Evolutionary conservation across 2,113 vertebrate genomes (phyloP).

Genomic region (Coracopsis vasa): DNA sequence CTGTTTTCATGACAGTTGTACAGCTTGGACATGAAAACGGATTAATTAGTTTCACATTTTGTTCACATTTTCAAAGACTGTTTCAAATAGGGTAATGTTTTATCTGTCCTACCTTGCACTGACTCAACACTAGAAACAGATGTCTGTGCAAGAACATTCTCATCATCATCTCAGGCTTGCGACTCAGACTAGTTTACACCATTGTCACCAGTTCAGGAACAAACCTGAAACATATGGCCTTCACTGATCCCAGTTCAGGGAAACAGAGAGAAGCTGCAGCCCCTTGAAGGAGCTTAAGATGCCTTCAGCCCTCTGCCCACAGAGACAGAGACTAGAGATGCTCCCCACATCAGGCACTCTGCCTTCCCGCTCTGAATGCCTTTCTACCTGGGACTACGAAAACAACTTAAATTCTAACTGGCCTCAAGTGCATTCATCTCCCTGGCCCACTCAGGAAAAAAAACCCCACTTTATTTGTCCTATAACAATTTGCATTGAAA

Average conservation of each 20-base stretch:
- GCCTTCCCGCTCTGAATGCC: not conserved
- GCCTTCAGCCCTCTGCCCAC: not conserved
- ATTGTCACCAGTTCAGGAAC: not conserved
- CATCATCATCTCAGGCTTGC: not conserved
- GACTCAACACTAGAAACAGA: slow-evolving; percentile 44
- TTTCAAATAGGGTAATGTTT: slow-evolving; percentile 26
- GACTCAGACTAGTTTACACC: not conserved
- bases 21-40: slow-evolving; percentile 49
- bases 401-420: not conserved
- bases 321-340: not conserved
- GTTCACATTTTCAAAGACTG: slow-evolving; percentile 36
- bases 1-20: slow-evolving; percentile 54
- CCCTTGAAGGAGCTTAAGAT: accelerated
- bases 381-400: not conserved
- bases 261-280: not conserved
- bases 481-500: not conserved
- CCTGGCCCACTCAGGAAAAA: not conserved
- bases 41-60: slow-evolving; percentile 62
- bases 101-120: slow-evolving; percentile 39
- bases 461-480: not conserved
- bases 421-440: not conserved
- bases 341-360: accelerated
- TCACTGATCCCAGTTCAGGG: not conserved
- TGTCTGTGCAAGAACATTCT: not conserved
- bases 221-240: not conserved